A percentile compares a stretch with the other conserved stretches of the same genome.
Conservation (phyloP, 1,140 invertebrate species). For the Ectropis grisescens region DNA sequence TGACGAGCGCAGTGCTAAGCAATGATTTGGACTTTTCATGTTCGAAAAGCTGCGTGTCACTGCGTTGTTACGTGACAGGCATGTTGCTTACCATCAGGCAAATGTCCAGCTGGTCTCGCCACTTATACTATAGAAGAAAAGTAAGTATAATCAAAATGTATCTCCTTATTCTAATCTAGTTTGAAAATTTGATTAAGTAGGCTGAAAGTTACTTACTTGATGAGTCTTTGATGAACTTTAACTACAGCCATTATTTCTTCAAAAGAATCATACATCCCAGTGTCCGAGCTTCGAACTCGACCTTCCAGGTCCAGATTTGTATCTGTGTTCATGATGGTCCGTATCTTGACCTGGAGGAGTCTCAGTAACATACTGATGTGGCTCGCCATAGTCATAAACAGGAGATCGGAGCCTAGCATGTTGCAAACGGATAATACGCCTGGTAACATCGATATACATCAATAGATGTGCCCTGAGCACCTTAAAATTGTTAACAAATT, state of each 20-base stretch:
- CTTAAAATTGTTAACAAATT: no score
- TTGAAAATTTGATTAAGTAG: no score
- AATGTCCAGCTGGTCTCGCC: no score
- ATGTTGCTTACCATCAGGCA: no score
- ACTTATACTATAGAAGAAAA: neutral
- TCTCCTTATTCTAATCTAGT: no score
- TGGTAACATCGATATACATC: no score
- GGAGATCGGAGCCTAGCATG: constrained; percentile 47
- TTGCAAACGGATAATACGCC: constrained; percentile 37
- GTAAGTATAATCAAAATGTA: no score
- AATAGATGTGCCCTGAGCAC: no score
- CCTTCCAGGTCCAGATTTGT: neutral
- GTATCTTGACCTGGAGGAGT: constrained; percentile 40
- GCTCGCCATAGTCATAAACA: constrained; percentile 54
- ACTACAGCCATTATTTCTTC: constrained; percentile 32
- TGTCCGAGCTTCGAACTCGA: neutral
- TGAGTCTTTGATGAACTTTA: constrained; percentile 47
- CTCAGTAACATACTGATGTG: constrained; percentile 50
- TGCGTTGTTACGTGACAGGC: no score
- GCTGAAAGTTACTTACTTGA: constrained; percentile 37
- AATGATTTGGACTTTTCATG: no score
- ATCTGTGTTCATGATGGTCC: constrained; percentile 22
- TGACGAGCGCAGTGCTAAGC: no score
- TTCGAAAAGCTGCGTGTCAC: no score
- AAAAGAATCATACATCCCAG: constrained; percentile 19